Evolutionary conservation across 2,888 invertebrate genomes (phyloP), one percentile per base, ranked within the genome.

Genomic region (Dascillus cervinus): DNA sequence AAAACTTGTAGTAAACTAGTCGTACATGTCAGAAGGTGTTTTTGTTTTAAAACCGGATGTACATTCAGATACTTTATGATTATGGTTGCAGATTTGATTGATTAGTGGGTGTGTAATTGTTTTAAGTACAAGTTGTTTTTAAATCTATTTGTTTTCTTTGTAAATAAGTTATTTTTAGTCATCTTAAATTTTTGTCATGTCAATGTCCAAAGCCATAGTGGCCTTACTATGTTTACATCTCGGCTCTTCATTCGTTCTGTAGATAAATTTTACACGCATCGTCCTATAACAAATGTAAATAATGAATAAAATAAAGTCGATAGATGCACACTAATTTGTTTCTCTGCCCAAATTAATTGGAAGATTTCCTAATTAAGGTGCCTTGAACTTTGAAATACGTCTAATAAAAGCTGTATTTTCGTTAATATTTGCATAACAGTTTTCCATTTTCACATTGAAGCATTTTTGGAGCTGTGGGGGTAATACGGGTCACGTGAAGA

Each of bases 131-230:
- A 48, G 37, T 49, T 52, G 49, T 50, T 50, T 53, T 55, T 49
- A 49, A 52, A 47, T 52, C 32, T 37, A 32, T 24, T 32, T 34
- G 38, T 41, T 38, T 43, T 36, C 41, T 50, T 44, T 52, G 49
- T 51, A 50, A 49, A 56, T 50, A 51, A 48, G 46, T 44, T 50
- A 46, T 44, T 55, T 52, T 49, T 49, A 51, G 45, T 50, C 43
- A 50, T 47, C 21, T 38, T 39, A 43, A 47, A 40, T 43, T 45
- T 44, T 49, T 48, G 44, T 44, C 49, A 39, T 47, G 39, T 55
- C 43, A 53, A 50, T 52, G 53, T 53, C 56, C 55, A 54, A 53
- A 56, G 58, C 58, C 60, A 50, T 57, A 58, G 60, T 56, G 60
- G 60, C 60, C 60, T 60, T 60, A 60, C 50, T 39, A 51, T 42